Conservation (phyloP, 1,140 invertebrate species). For the Oncopeltus fasciatus region DNA sequence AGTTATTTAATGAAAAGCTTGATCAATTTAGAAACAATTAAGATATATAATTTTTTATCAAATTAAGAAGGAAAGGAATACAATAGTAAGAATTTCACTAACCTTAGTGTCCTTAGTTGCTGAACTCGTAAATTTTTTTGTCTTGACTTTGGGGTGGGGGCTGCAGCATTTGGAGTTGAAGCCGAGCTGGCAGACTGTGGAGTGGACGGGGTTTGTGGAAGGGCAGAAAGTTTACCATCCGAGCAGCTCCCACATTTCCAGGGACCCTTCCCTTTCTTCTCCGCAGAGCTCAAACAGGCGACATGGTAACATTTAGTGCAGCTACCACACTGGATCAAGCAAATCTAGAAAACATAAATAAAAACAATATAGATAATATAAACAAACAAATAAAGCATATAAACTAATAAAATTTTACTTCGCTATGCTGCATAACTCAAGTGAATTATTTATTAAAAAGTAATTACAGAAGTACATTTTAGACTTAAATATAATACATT, state of each 20-base stretch:
- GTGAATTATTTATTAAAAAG: too few species aligned
- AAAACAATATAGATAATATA: too few species aligned
- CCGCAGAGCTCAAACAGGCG: conserved; percentile 52
- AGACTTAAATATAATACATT: too few species aligned
- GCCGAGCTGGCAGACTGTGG: not conserved
- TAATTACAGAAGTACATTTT: too few species aligned
- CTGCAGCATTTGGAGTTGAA: too few species aligned
- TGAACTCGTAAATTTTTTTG: conserved; percentile 7
- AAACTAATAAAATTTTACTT: too few species aligned
- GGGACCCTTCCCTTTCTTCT: conserved; percentile 48
- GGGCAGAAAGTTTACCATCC: conserved; percentile 23
- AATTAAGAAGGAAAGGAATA: too few species aligned
- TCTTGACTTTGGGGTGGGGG: not conserved
- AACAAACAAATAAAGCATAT: too few species aligned
- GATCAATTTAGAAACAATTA: too few species aligned
- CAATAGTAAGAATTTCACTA: not conserved
- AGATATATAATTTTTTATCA: too few species aligned
- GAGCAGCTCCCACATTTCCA: conserved; percentile 47
- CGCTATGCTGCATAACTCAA: too few species aligned
- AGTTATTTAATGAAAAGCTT: too few species aligned
- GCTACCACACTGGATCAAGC: conserved; percentile 61
- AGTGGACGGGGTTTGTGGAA: conserved; percentile 4
- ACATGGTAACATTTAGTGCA: conserved; percentile 70
- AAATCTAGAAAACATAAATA: conserved; percentile 53
- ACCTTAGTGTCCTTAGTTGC: conserved; percentile 20